Evolutionary conservation across 2,113 vertebrate genomes (phyloP).

Genomic region (Dolichotis patagonum): DNA sequence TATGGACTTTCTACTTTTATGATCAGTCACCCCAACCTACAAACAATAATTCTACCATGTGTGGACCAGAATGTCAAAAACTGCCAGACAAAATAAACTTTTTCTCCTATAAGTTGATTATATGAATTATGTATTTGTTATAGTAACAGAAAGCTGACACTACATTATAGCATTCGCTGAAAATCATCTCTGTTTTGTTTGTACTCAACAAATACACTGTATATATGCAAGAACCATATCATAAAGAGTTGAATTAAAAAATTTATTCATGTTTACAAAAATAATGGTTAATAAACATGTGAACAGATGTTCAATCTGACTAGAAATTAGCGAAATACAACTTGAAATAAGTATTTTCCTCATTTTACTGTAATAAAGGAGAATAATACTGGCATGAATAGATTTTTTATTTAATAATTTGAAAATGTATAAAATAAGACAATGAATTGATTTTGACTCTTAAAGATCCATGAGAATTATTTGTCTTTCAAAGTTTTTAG

Average conservation of each 20-base stretch:
- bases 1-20: accelerated
- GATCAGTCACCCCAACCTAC: accelerated
- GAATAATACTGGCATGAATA: not conserved
- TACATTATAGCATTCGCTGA: not conserved
- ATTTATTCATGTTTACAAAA: not conserved
- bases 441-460: not conserved
- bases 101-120: not conserved
- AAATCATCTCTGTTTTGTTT: not conserved
- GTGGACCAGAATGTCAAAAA: not conserved
- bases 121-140: too few species aligned
- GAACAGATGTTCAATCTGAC: not conserved
- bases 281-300: not conserved
- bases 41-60: not conserved
- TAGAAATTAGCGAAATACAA: not conserved
- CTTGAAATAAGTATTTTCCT: not conserved
- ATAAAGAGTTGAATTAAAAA: not conserved
- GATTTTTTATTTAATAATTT: not conserved
- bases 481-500: not conserved
- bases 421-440: accelerated
- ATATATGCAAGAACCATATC: not conserved
- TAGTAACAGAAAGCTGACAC: not conserved
- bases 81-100: not conserved
- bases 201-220: not conserved
- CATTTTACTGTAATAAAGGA: not conserved
- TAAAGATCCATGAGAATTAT: not conserved